Percentiles rank a stretch among this genome's conserved stretches.
phyloP scores from a whole-genome alignment of 1,140 invertebrate species.

The Melipona quadrifasciata region DNA sequence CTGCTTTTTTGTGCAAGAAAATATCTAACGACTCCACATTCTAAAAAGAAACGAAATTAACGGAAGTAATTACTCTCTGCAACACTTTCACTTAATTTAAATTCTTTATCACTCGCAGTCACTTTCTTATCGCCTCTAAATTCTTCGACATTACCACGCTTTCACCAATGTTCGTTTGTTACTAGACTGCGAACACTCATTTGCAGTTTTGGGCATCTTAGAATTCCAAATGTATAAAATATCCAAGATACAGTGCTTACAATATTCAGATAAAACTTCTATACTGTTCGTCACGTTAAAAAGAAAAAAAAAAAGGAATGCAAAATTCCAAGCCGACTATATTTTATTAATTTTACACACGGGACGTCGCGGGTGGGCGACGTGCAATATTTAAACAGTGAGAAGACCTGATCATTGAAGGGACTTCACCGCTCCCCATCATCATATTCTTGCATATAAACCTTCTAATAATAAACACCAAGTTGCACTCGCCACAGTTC shows the following conservation, averaged over 20 bases:
- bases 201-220: no score
- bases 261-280: no score
- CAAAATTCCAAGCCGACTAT: not conserved
- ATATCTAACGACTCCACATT: not conserved
- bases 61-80: not conserved
- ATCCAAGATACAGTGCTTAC: no score
- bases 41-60: not conserved
- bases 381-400: not conserved
- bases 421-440: not conserved
- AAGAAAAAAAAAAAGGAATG: not conserved
- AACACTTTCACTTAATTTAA: not conserved
- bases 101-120: no score
- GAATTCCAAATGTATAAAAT: no score
- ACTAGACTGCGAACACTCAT: no score
- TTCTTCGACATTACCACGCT: no score
- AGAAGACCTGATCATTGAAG: not conserved
- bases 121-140: no score
- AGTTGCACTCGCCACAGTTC: not conserved
- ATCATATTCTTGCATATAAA: not conserved
- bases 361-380: not conserved
- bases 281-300: not conserved
- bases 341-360: not conserved
- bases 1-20: no score
- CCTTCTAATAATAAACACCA: conserved; percentile 7
- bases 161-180: no score